Evolutionary conservation across 2,888 invertebrate genomes (phyloP).

Genomic region (Eilema sororculum): DNA sequence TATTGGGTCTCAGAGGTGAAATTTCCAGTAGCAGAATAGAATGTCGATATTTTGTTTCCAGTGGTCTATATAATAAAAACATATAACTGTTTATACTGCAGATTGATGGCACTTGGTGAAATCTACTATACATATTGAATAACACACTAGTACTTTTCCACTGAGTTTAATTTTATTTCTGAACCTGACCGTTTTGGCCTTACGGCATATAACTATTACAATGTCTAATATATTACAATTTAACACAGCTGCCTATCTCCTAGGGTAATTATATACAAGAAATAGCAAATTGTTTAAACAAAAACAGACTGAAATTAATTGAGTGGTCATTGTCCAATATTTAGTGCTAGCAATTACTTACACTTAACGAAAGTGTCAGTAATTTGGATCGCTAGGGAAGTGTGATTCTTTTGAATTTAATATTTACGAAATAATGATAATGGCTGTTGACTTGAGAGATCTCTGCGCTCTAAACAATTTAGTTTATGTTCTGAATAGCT

Average conservation of each 20-base stretch:
- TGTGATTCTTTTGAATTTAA: constrained; percentile 12
- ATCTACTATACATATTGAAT: too few species aligned
- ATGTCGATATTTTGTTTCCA: too few species aligned
- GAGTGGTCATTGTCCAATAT: constrained; percentile 5
- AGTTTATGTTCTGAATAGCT: constrained; percentile 51
- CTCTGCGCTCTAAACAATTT: constrained; percentile 51
- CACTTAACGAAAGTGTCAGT: background rate
- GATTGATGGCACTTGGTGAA: too few species aligned
- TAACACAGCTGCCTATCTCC: background rate
- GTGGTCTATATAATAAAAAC: too few species aligned
- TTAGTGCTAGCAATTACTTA: constrained; percentile 5
- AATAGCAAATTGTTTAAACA: background rate
- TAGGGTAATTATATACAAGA: background rate
- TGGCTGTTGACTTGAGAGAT: constrained; percentile 51
- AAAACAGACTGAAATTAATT: background rate
- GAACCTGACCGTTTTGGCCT: too few species aligned
- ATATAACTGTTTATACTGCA: too few species aligned
- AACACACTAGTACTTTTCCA: too few species aligned
- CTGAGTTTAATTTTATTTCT: too few species aligned
- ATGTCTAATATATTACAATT: too few species aligned
- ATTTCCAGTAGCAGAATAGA: too few species aligned
- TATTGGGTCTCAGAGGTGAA: too few species aligned
- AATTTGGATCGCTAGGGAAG: background rate
- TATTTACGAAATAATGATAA: constrained; percentile 20
- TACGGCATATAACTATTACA: too few species aligned